Percentiles rank a stretch among this genome's conserved stretches.
These are phyloP conservation scores for Tetrax tetrax DNA, from an alignment of 2,113 vertebrate species.

Conservation along the genomic window DNA sequence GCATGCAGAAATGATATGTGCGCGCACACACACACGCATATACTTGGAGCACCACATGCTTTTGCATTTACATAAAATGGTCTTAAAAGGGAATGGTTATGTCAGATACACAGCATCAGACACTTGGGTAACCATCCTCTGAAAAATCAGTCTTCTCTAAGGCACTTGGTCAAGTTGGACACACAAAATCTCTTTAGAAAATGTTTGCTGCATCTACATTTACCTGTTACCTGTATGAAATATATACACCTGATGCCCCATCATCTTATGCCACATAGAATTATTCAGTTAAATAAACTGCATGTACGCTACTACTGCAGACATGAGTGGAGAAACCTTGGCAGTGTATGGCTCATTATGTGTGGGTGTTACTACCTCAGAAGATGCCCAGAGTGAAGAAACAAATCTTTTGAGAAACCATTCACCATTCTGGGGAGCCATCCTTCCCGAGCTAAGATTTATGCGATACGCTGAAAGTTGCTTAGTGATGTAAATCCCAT, in stretches of 20 bases:
- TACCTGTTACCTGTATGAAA: not conserved
- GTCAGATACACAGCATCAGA: not conserved
- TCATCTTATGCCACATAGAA: not conserved
- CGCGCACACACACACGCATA: too few species aligned
- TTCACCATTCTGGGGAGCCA: not conserved
- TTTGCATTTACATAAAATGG: not conserved
- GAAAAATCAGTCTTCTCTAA: not conserved
- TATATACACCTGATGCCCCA: not conserved
- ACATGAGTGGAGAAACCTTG: not conserved
- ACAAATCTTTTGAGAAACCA: not conserved
- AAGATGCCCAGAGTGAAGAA: not conserved
- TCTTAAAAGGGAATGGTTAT: not conserved
- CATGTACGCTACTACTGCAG: rapidly evolving
- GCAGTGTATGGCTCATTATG: not conserved
- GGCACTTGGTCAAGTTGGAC: not conserved
- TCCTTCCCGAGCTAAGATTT: not conserved
- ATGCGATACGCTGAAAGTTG: not conserved
- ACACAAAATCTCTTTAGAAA: not conserved
- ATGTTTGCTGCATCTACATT: not conserved
- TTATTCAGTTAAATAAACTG: not conserved
- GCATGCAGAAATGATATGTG: not conserved
- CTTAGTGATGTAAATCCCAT: not conserved
- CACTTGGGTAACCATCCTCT: not conserved
- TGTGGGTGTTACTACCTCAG: not conserved
- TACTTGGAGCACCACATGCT: not conserved